Base-by-base conservation (phyloP, 2,888 invertebrate genomes). In the Drosophila pseudotakahashii region DNA sequence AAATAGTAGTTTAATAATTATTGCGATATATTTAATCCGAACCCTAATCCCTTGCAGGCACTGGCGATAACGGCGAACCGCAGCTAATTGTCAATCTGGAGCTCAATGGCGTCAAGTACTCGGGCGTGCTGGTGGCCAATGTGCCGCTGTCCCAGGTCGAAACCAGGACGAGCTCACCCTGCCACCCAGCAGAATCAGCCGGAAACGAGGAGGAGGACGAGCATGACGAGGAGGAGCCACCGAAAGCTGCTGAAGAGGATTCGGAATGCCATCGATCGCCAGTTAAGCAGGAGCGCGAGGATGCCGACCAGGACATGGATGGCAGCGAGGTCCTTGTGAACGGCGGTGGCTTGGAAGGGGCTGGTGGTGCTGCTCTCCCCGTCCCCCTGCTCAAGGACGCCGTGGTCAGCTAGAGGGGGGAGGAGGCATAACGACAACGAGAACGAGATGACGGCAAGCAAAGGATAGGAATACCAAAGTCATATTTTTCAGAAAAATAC, bases 71-170 rank as follows among this genome's bases (percentile, higher is more conserved):
- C 81, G 96, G 96, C 10, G 97, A 98, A 90, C 97, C 96, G 89
- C 98, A 98, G 61, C 93, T 99, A 76, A 96, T 97, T 41, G 98
- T 99, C 36, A 97, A 97, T 88, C 97, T 99, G 95, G 98, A 99
- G 92, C 94, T 99, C 73, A 98, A 99, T 91, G 99, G 99, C 47
- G 95, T 97, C 57, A 96, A 96, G 92, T 99, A 99, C 92, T 97
- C 98, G 93, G 99, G 99, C 19, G 96, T 99, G 9, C 94, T 99
- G 7, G 98, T 97, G 92, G 95, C 96, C 51, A 93, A 91, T 67
- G 82, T 84, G 16, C 75, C 77, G 32, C 73, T 76, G 14, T 61
- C 45, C 30, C 57, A 61, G n/a, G 23, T 48, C 30, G 14, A 47
- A 36, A 34, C 75, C 14, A 44, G 54, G 54, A 36, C 16, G 30